phyloP scores from a whole-genome alignment of 2,113 vertebrate genomes.

The Triplophysa rosa region DNA sequence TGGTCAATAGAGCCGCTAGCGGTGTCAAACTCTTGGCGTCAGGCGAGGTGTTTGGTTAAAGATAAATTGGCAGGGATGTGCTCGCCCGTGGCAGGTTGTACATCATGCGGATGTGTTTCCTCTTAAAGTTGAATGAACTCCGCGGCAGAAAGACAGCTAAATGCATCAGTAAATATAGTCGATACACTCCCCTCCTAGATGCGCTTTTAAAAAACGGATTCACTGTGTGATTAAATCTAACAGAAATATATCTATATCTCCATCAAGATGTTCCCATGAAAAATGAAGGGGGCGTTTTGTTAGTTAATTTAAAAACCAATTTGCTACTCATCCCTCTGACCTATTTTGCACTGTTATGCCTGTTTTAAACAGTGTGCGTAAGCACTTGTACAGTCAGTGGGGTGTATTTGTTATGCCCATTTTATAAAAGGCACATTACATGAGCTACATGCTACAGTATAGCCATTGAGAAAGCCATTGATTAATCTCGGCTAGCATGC shows the following conservation, averaged over 20 bases:
- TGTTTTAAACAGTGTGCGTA: too few species aligned
- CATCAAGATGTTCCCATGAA: neutral
- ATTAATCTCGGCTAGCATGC: too few species aligned
- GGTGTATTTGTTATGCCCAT: too few species aligned
- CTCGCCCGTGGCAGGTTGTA: conserved; percentile 47
- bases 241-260: neutral
- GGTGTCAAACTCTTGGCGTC: conserved; percentile 40
- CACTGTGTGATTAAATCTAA: conserved; percentile 10
- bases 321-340: neutral
- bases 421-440: too few species aligned
- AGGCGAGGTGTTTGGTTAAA: conserved; percentile 45
- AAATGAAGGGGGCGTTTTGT: neutral
- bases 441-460: too few species aligned
- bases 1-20: conserved; percentile 53
- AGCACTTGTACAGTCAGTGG: too few species aligned
- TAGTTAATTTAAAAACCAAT: neutral
- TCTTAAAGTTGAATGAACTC: conserved; percentile 33
- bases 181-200: conserved; percentile 8
- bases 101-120: conserved; percentile 47
- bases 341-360: too few species aligned
- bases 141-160: conserved; percentile 33
- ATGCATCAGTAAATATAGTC: conserved; percentile 46
- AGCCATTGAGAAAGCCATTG: too few species aligned
- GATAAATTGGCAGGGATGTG: conserved; percentile 52
- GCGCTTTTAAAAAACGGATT: neutral